Evolutionary conservation across 1,140 invertebrate genomes (phyloP).

Genomic region (Bursaphelenchus mucronatus): DNA sequence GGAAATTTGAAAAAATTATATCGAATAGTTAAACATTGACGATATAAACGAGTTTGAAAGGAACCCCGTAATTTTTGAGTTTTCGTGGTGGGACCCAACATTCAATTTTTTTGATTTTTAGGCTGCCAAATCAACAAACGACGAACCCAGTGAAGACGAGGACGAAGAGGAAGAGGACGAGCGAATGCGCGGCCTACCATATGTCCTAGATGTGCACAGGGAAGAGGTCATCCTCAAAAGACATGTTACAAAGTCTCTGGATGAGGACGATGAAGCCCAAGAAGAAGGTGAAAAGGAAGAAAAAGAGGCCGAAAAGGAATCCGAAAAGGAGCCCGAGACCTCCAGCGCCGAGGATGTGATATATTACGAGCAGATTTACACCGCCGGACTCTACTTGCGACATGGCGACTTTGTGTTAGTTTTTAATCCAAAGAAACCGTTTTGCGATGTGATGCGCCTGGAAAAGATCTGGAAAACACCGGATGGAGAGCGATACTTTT

Average conservation of each 20-base stretch:
- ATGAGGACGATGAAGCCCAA: constrained; percentile 6
- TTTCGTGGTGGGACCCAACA: no score
- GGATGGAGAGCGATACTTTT: constrained; percentile 78
- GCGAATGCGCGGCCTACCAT: constrained; percentile 33
- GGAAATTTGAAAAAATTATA: no score
- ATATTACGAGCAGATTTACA: constrained; percentile 57
- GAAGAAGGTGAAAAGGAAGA: constrained; percentile 16
- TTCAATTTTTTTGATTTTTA: no score
- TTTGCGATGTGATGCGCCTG: constrained; percentile 74
- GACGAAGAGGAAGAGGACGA: constrained; percentile 27
- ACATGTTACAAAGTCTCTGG: neutral
- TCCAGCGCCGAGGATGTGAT: constrained; percentile 36
- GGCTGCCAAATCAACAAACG: neutral
- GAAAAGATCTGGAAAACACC: constrained; percentile 86
- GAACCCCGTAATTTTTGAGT: no score
- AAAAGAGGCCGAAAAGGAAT: constrained; percentile 20
- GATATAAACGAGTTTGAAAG: no score
- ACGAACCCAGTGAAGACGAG: neutral
- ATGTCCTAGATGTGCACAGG: constrained; percentile 39
- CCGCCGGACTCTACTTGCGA: constrained; percentile 36
- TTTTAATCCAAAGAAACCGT: constrained; percentile 41
- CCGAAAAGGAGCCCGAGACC: constrained; percentile 18
- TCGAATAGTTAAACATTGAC: no score
- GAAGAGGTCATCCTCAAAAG: constrained; percentile 26
- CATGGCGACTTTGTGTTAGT: constrained; percentile 51